Evolutionary conservation across 1,140 invertebrate genomes (phyloP), one percentile per base, ranked within the genome.

Genomic region (Manduca sexta): DNA sequence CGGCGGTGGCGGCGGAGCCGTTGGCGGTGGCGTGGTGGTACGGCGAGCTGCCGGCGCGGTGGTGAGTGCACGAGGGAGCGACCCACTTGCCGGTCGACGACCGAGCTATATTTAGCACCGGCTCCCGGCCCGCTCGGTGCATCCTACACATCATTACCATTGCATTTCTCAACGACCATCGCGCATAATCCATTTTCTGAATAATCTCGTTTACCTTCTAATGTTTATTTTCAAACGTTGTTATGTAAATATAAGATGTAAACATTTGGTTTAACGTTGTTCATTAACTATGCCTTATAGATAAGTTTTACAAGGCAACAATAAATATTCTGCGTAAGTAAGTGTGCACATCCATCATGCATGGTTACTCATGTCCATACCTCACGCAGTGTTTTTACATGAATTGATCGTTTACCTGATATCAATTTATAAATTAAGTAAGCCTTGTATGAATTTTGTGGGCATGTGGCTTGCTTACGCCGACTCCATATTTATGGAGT

Each of bases 31-130:
- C 50, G 49, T 11, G 30, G 38, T 46, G 44, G 16, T 29, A 40
- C 15, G 33, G 39, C 17, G 39, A 34, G 30, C n/a, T 8, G 34
- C 56, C 49, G 56, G 46, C 42, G 52, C 54, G 26, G 56, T 31
- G 49, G 39, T 37, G 52, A 51, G 38, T 49, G 61, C 43, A 30
- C n/a, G 60, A 65, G 73, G 69, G 70, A 71, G 69, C 64, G 77
- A 75, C 77, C 80, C 59, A 71, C 33, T 74, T 84, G 56, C 49
- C 58, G 80, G 64, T 69, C 80, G 64, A 56, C 67, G 80, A 74
- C 77, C 77, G 70, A 48, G 57, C 60, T 81, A 79, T 79, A 79
- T 84, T 77, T 79, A 80, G 75, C 67, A 37, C 39, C 35, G 50
- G 55, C 56, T 67, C 69, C 69, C 59, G 60, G 64, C 29, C 53